Conservation (phyloP, 2,888 invertebrate genomes). For the Xylophagus ater region DNA sequence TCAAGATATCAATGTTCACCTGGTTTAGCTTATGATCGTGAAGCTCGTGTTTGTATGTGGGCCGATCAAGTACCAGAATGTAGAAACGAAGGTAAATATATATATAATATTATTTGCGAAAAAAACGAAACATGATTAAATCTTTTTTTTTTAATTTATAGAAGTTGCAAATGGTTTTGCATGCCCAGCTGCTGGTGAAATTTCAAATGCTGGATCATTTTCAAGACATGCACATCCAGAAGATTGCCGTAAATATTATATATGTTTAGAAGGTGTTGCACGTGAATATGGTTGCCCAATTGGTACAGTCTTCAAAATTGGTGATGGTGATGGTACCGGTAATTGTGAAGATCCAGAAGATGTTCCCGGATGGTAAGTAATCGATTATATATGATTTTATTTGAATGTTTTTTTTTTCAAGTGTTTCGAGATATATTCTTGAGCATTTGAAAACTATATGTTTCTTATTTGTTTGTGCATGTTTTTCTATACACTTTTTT, state of each 20-base stretch:
- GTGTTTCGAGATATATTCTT: too few species aligned
- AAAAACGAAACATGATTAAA: background rate
- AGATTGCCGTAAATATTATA: conserved; percentile 90
- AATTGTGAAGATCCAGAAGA: conserved; percentile 93
- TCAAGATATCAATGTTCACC: conserved; percentile 91
- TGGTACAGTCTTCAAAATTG: conserved; percentile 91
- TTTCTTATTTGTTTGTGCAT: conserved; percentile 19
- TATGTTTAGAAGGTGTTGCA: conserved; percentile 81
- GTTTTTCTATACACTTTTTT: conserved; percentile 37
- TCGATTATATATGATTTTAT: too few species aligned
- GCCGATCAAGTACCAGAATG: conserved; percentile 90
- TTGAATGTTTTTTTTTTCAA: conserved; percentile 30
- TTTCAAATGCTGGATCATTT: conserved; percentile 76
- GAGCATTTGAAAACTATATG: conserved; percentile 28
- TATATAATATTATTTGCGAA: background rate
- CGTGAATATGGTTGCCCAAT: conserved; percentile 93
- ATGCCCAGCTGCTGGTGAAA: conserved; percentile 74
- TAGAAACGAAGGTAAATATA: conserved; percentile 65
- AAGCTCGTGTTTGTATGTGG: conserved; percentile 92
- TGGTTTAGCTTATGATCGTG: conserved; percentile 86
- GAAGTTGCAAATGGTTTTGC: conserved; percentile 85
- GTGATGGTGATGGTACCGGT: conserved; percentile 78
- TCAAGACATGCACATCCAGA: conserved; percentile 91
- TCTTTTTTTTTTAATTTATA: conserved; percentile 42
- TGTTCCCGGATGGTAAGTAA: conserved; percentile 89